Evolutionary conservation across 2,797 vertebrate species (phyloP).

Genomic region (Anguilla obscura): DNA sequence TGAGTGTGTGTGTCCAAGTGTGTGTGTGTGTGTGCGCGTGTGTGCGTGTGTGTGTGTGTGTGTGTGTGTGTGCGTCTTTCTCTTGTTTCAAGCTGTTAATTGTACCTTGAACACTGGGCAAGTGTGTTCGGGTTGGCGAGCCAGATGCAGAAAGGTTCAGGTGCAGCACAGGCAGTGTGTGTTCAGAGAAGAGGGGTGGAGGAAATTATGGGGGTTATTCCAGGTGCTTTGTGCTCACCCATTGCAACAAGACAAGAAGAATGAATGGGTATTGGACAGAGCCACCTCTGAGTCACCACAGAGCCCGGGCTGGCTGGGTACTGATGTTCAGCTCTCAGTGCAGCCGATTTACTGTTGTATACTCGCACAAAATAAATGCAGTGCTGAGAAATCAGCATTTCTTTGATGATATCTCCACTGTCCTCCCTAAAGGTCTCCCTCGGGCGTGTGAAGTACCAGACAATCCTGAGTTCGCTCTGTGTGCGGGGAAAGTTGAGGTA

Average conservation of each 20-base stretch:
- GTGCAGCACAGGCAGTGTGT: constrained; percentile 51
- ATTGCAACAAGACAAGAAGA: background rate
- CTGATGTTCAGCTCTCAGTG: background rate
- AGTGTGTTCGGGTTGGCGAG: constrained; percentile 62
- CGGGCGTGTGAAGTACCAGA: constrained; percentile 63
- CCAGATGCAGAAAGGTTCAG: constrained; percentile 59
- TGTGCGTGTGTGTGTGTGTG: constrained; percentile 29
- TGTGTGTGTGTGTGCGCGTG: constrained; percentile 29
- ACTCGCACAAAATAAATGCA: background rate
- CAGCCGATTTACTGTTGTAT: background rate
- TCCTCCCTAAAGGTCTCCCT: constrained; percentile 48
- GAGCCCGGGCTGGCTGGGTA: background rate
- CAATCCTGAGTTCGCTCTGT: constrained; percentile 62
- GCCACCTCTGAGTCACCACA: background rate
- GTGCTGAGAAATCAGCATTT: background rate
- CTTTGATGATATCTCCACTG: constrained; percentile 37
- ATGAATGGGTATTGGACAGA: constrained; percentile 4
- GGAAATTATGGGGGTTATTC: constrained; percentile 27
- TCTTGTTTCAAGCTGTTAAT: constrained; percentile 59
- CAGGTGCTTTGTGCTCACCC: constrained; percentile 21
- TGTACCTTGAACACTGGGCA: constrained; percentile 57
- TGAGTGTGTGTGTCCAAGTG: too few species aligned
- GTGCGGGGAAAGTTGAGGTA: constrained; percentile 72
- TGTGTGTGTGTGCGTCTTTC: constrained; percentile 21
- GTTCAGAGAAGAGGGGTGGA: background rate